Percentiles rank a stretch among this genome's conserved stretches.
Evolutionary conservation across 2,113 vertebrate genomes (phyloP).

Genomic region (Illadopsis cleaveri): DNA sequence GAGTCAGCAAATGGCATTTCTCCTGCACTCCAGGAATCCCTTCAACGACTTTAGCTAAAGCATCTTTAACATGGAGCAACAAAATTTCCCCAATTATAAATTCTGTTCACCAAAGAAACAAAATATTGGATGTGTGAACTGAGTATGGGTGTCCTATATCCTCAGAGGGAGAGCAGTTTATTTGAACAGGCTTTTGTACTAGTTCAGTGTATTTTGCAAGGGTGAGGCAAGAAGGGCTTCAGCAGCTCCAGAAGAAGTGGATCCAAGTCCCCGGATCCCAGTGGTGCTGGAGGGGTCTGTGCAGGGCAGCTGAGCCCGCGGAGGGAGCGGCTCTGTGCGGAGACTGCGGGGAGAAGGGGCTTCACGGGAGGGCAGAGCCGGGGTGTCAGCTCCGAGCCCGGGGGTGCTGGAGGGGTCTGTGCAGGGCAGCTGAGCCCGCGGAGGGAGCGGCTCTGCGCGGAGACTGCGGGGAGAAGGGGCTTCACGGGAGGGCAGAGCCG

Average conservation of each 20-base stretch:
- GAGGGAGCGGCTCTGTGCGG: too few relatives aligned
- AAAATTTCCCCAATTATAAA: background rate
- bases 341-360: rapidly evolving
- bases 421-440: background rate
- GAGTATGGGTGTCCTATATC: background rate
- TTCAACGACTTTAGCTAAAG: background rate
- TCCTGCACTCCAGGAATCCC: background rate
- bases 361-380: background rate
- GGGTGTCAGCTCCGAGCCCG: too few relatives aligned
- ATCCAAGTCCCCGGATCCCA: rapidly evolving
- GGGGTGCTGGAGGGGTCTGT: background rate
- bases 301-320: background rate
- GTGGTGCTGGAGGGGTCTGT: background rate
- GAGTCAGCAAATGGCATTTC: slow-evolving; percentile 46
- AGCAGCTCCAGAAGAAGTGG: too few relatives aligned
- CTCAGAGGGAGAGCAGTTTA: background rate
- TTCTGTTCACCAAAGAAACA: background rate
- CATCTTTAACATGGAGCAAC: background rate
- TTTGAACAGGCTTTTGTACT: background rate
- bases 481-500: background rate
- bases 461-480: rapidly evolving
- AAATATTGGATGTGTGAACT: background rate
- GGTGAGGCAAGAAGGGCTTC: background rate
- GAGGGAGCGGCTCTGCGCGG: too few relatives aligned
- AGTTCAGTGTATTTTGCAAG: background rate